phyloP scores from a whole-genome alignment of 2,888 invertebrate species.

The Sphaerophoria taeniata region DNA sequence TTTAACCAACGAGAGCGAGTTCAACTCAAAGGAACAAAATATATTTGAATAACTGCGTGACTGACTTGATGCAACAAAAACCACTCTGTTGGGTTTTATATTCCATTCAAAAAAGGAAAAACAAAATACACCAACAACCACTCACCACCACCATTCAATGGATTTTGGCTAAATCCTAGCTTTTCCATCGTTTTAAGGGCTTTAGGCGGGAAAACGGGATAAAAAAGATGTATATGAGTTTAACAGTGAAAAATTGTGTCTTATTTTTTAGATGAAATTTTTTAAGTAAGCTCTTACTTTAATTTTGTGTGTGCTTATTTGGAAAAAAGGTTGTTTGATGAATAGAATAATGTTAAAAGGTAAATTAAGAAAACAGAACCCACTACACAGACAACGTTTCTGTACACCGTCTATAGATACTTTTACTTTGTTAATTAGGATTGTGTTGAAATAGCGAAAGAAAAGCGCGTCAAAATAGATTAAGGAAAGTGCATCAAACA shows the following conservation, averaged over 20 bases:
- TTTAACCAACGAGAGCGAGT: conserved; percentile 28
- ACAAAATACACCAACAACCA: conserved; percentile 4
- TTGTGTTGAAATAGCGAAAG: conserved; percentile 40
- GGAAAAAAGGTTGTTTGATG: conserved; percentile 37
- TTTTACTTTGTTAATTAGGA: conserved; percentile 62
- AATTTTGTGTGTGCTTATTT: neutral
- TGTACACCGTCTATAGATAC: neutral
- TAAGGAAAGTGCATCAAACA: conserved; percentile 28
- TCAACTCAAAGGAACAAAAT: conserved; percentile 51
- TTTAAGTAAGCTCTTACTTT: conserved; percentile 3
- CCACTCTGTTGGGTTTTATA: conserved; percentile 41
- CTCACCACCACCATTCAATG: neutral
- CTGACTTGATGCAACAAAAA: conserved; percentile 57
- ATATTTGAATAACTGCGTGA: conserved; percentile 71
- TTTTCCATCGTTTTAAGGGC: conserved; percentile 51
- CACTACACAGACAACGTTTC: neutral
- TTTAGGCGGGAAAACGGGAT: conserved; percentile 20
- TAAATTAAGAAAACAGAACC: conserved; percentile 7
- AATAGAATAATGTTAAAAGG: conserved; percentile 17
- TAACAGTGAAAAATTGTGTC: conserved; percentile 41
- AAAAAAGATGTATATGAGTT: neutral
- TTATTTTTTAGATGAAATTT: conserved; percentile 35
- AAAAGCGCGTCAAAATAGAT: conserved; percentile 29
- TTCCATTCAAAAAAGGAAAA: conserved; percentile 2
- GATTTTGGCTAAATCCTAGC: conserved; percentile 54